These are phyloP conservation scores for Drosophila parvula DNA, from an alignment of 1,140 invertebrate genomes.

Conservation along the genomic window DNA sequence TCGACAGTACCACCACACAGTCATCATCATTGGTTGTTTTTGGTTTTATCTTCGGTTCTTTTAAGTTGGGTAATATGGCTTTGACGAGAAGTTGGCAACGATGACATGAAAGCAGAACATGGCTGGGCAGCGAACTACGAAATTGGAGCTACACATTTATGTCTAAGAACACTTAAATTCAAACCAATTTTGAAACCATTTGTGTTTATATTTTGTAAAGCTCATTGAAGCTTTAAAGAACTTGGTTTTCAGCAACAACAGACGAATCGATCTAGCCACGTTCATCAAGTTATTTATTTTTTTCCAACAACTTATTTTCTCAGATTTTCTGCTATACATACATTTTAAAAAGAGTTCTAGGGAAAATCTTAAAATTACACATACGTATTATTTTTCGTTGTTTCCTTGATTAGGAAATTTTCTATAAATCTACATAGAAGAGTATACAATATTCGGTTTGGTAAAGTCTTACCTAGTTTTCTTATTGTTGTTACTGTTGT, in stretches of 20 bases:
- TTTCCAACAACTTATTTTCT: no score
- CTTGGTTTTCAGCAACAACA: no score
- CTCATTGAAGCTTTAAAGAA: no score
- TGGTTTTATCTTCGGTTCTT: slow-evolving; percentile 1
- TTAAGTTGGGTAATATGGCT: neutral
- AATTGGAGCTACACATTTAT: neutral
- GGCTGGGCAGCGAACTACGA: neutral
- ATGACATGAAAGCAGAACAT: neutral
- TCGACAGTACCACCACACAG: slow-evolving; percentile 47
- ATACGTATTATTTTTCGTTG: no score
- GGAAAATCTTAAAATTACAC: no score
- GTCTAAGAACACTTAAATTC: no score
- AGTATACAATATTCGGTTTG: neutral
- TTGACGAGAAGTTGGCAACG: neutral
- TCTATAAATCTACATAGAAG: neutral
- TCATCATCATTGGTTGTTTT: slow-evolving; percentile 31
- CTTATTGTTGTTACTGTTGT: slow-evolving; percentile 40
- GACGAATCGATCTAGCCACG: neutral
- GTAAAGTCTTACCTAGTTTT: neutral
- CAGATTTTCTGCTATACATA: no score
- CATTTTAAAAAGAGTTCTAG: no score
- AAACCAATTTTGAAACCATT: no score
- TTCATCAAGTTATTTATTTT: neutral
- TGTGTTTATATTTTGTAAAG: no score
- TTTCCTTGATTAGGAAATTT: neutral